Evolutionary conservation across 2,113 vertebrate genomes (phyloP).

Genomic region (Circaetus gallicus): DNA sequence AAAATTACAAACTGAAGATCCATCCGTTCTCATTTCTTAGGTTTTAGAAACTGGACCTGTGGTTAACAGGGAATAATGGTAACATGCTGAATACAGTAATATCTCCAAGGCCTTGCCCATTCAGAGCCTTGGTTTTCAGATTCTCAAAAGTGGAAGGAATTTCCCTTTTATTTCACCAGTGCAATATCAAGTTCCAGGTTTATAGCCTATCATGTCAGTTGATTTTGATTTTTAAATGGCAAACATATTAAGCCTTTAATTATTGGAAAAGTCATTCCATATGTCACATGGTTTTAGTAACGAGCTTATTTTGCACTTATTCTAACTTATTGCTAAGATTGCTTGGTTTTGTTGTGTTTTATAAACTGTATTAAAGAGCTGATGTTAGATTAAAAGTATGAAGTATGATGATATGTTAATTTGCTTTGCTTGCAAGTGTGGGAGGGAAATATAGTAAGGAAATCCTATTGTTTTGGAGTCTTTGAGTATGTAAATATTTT

Average conservation of each 20-base stretch:
- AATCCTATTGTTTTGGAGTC: slow-evolving; percentile 40
- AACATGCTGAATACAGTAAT: not conserved
- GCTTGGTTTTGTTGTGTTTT: slow-evolving; percentile 4
- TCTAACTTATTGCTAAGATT: not conserved
- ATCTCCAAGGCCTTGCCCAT: not conserved
- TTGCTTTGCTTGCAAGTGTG: slow-evolving; percentile 12
- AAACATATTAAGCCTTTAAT: not conserved
- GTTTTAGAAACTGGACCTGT: not conserved
- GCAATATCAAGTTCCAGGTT: not conserved
- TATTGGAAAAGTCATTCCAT: not conserved
- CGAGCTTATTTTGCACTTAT: not conserved
- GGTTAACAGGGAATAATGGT: not conserved
- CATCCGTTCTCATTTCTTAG: not conserved
- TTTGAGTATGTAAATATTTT: slow-evolving; percentile 43
- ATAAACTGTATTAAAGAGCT: not conserved
- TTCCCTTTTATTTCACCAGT: not conserved
- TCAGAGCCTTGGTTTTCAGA: not conserved
- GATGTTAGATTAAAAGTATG: not conserved
- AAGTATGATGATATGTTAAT: not conserved
- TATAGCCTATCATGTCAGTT: not conserved
- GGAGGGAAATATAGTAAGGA: slow-evolving; percentile 34
- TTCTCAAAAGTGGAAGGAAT: not conserved
- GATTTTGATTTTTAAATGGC: not conserved
- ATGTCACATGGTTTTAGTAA: not conserved
- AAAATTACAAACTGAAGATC: not conserved